Evolutionary conservation across 2,888 invertebrate species (phyloP).

Genomic region (Metallyticus violacea): DNA sequence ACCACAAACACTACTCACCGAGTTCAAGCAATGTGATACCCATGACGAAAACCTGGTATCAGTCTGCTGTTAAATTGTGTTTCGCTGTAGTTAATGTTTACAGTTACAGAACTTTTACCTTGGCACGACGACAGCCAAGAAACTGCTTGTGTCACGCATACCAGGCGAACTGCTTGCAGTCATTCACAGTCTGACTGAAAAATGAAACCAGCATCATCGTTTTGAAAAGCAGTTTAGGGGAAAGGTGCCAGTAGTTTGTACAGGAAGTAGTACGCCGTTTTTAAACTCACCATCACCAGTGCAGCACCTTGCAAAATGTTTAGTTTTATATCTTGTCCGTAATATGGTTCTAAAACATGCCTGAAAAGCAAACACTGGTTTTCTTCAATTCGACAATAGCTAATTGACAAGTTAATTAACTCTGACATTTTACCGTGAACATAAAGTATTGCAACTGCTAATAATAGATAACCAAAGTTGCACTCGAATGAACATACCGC

Average conservation of each 20-base stretch:
- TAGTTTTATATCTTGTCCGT: too few relatives aligned
- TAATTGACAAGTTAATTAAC: too few relatives aligned
- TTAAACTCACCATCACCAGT: too few relatives aligned
- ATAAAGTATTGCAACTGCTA: too few relatives aligned
- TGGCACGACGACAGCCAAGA: not conserved
- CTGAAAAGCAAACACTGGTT: too few relatives aligned
- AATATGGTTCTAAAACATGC: too few relatives aligned
- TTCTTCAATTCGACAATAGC: too few relatives aligned
- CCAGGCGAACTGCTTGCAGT: not conserved
- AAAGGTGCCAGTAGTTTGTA: not conserved
- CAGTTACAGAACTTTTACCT: not conserved
- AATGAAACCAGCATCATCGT: not conserved
- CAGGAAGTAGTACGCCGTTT: too few relatives aligned
- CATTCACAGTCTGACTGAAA: not conserved
- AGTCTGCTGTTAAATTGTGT: not conserved
- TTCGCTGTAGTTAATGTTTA: not conserved
- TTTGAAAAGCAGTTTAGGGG: not conserved
- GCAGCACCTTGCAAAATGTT: too few relatives aligned
- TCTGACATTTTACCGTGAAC: too few relatives aligned
- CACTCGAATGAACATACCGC: too few relatives aligned
- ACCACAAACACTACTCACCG: not conserved
- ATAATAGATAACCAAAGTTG: too few relatives aligned
- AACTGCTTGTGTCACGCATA: not conserved
- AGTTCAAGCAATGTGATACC: not conserved
- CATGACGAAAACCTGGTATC: not conserved